phyloP scores from a whole-genome alignment of 64 coral and sea anemone genomes.

The Acropora yongei region DNA sequence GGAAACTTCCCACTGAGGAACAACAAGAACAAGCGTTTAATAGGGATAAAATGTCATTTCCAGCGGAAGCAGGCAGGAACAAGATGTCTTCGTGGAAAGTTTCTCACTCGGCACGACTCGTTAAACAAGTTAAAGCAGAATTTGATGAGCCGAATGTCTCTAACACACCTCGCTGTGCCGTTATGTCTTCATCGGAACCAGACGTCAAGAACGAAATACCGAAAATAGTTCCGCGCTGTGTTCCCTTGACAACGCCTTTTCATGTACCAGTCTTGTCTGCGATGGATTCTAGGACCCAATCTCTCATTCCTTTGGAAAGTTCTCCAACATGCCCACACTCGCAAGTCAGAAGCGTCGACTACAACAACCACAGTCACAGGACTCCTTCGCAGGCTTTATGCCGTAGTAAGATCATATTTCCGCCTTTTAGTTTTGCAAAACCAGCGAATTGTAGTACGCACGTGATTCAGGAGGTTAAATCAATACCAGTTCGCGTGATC shows the following conservation, averaged over 20 bases:
- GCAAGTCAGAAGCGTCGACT: background rate
- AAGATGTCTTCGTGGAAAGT: background rate
- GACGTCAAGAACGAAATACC: background rate
- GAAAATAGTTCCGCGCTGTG: background rate
- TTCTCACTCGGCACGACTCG: background rate
- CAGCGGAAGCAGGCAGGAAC: background rate
- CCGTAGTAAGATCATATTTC: slow-evolving; percentile 38
- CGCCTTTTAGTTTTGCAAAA: slow-evolving; percentile 1
- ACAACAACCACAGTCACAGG: background rate
- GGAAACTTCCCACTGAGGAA: background rate
- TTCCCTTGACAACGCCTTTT: background rate
- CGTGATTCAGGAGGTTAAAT: background rate
- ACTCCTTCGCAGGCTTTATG: background rate
- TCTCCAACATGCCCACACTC: background rate
- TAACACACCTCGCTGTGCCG: background rate
- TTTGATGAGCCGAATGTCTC: background rate
- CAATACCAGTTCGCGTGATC: slow-evolving; percentile 5
- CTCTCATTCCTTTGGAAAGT: background rate
- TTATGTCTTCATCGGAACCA: background rate
- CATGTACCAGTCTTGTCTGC: background rate
- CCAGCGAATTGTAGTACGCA: background rate
- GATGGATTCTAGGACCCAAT: background rate
- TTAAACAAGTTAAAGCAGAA: background rate
- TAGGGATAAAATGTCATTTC: background rate
- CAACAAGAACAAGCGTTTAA: background rate